These are phyloP conservation scores for Chloromyia formosa DNA, from an alignment of 2,888 invertebrate species.

Conservation along the genomic window DNA sequence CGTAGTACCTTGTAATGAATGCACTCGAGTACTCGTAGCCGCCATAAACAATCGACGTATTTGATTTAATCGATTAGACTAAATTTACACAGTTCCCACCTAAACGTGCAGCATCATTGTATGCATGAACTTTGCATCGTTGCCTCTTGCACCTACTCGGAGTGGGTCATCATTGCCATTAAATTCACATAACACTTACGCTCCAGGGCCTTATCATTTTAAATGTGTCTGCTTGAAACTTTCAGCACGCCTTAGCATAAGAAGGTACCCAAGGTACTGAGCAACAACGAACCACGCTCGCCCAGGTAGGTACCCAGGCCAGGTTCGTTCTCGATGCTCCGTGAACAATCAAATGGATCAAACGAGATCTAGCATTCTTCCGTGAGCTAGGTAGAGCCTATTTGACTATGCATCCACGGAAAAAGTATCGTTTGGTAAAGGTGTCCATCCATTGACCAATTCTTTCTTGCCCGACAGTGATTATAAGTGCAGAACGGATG, in stretches of 20 bases:
- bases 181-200: conserved; percentile 40
- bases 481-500: no score
- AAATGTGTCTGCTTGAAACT: conserved; percentile 31
- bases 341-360: conserved; percentile 20
- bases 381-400: conserved; percentile 23
- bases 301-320: neutral
- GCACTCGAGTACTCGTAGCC: conserved; percentile 15
- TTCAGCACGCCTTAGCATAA: conserved; percentile 32
- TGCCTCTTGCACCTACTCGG: conserved; percentile 1
- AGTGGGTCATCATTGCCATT: conserved; percentile 40
- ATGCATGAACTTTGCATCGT: conserved; percentile 17
- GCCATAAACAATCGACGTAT: conserved; percentile 32
- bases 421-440: conserved; percentile 14
- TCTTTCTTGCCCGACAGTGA: no score
- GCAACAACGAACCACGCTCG: neutral
- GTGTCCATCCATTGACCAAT: conserved; percentile 8
- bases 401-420: neutral
- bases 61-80: conserved; percentile 42
- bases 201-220: conserved; percentile 39
- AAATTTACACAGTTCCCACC: conserved; percentile 39
- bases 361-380: conserved; percentile 34
- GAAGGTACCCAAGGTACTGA: neutral
- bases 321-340: conserved; percentile 17
- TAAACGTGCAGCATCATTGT: conserved; percentile 35
- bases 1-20: conserved; percentile 24